Conservation (phyloP, 2,888 invertebrate species). For the Dascillus cervinus region DNA sequence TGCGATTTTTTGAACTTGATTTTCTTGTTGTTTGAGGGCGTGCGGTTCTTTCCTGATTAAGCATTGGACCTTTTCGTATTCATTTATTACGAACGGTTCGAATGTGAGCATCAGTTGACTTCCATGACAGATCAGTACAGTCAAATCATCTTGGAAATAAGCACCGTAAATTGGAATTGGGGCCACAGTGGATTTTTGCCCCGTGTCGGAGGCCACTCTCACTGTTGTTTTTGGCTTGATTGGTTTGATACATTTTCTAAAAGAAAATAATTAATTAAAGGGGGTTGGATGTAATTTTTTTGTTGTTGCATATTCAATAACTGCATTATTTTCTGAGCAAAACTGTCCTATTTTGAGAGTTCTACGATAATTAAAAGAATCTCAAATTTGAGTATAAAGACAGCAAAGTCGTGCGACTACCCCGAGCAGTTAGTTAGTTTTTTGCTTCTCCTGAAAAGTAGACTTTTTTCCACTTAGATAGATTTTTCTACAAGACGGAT, state of each 20-base stretch:
- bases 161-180: constrained; percentile 50
- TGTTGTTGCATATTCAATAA: too few relatives aligned
- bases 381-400: too few relatives aligned
- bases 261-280: too few relatives aligned
- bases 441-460: too few relatives aligned
- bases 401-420: too few relatives aligned
- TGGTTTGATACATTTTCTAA: constrained; percentile 48
- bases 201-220: constrained; percentile 51
- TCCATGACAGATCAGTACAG: constrained; percentile 52
- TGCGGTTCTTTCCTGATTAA: constrained; percentile 41
- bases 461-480: too few relatives aligned
- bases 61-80: constrained; percentile 42
- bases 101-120: constrained; percentile 49
- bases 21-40: constrained; percentile 19
- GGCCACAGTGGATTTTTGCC: constrained; percentile 41
- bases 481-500: too few relatives aligned
- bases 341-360: too few relatives aligned
- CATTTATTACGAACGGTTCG: constrained; percentile 47
- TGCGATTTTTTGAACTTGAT: constrained; percentile 39
- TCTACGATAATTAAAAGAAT: too few relatives aligned
- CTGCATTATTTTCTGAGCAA: too few relatives aligned
- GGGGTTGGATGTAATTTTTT: too few relatives aligned
- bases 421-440: too few relatives aligned
- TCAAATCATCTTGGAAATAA: constrained; percentile 36
- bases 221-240: constrained; percentile 56